Base-by-base conservation (phyloP, 2,888 invertebrate species). In the Thumatha senex region DNA sequence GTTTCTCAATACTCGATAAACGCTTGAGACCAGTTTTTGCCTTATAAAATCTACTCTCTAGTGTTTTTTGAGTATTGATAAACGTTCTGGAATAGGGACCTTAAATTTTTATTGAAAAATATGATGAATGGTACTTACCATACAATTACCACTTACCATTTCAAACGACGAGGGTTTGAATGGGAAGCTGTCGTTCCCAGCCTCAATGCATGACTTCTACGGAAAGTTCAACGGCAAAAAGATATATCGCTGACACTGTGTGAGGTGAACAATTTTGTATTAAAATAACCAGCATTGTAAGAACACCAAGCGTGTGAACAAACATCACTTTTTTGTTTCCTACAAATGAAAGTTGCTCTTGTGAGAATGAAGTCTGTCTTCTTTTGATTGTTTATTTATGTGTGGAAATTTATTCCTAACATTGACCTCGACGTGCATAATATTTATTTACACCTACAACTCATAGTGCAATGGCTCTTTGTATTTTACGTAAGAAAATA, bases 281-380 rank as follows among this genome's bases (percentile, higher is more conserved):
- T 64, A 72, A 76, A 80, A 78, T 76, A 80, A 78, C 74, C 71
- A 74, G 69, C 67, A 72, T 67, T 65, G 61, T 72, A 35, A 35
- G 35, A 13, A 67, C 61, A 73, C 70, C 63, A 72, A 68, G 75
- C 89, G 89, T 90, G 90, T 84, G 91, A 90, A 87, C 82, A 75
- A 63, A 78, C 76, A 74, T 77, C 58, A 76, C 76, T 87, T 90
- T 82, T 89, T 89, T 89, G 80, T 77, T 80, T 74, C 78, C 65
- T 80, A 80, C 79, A 85, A 90, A 91, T 89, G 91, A 91, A 91
- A 90, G 91, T 90, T 82, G 81, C 80, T 82, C 74, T 80, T 86
- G 87, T 90, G 90, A 83, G 89, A 89, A 88, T 78, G 70, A 74
- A 72, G 78, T 79, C 73, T 53, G 72, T 58, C 78, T 38, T 18